phyloP scores from a whole-genome alignment of 2,888 invertebrate species.

The Gymnoscelis rufifasciata region DNA sequence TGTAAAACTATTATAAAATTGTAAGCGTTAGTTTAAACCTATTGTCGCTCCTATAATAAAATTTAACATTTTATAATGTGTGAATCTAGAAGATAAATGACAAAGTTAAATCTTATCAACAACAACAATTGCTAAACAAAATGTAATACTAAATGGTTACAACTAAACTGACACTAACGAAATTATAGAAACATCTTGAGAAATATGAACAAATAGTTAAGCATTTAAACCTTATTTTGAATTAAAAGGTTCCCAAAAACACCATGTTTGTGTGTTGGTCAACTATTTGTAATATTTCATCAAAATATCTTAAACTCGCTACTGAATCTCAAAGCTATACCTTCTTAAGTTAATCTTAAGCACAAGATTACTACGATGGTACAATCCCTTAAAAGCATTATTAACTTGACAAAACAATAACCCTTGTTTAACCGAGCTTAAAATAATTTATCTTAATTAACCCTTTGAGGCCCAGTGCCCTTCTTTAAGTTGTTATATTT shows the following conservation, averaged over 20 bases:
- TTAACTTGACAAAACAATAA: slow-evolving; percentile 28
- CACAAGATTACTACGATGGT: slow-evolving; percentile 68
- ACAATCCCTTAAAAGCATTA: slow-evolving; percentile 46
- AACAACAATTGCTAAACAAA: slow-evolving; percentile 49
- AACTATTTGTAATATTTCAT: slow-evolving; percentile 21
- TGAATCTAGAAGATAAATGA: slow-evolving; percentile 45
- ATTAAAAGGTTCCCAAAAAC: background rate
- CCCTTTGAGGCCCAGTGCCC: no score
- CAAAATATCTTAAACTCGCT: slow-evolving; percentile 25
- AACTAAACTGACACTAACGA: slow-evolving; percentile 35
- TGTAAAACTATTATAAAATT: slow-evolving; percentile 34
- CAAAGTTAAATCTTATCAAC: slow-evolving; percentile 49
- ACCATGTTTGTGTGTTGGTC: slow-evolving; percentile 15
- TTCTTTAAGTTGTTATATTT: no score
- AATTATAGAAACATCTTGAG: slow-evolving; percentile 3
- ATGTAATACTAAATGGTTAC: slow-evolving; percentile 46
- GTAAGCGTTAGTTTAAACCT: slow-evolving; percentile 47
- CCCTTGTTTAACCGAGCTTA: no score
- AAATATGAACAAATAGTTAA: slow-evolving; percentile 16
- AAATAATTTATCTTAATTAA: no score
- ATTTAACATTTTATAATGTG: slow-evolving; percentile 40
- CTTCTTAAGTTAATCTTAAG: slow-evolving; percentile 69
- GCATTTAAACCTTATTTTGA: slow-evolving; percentile 3
- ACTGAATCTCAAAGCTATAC: slow-evolving; percentile 44
- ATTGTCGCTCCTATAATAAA: slow-evolving; percentile 30